A percentile compares a stretch with the other conserved stretches of the same genome.
Evolutionary conservation across 2,797 vertebrate species (phyloP).

Genomic region (Malacoctenus gilli): DNA sequence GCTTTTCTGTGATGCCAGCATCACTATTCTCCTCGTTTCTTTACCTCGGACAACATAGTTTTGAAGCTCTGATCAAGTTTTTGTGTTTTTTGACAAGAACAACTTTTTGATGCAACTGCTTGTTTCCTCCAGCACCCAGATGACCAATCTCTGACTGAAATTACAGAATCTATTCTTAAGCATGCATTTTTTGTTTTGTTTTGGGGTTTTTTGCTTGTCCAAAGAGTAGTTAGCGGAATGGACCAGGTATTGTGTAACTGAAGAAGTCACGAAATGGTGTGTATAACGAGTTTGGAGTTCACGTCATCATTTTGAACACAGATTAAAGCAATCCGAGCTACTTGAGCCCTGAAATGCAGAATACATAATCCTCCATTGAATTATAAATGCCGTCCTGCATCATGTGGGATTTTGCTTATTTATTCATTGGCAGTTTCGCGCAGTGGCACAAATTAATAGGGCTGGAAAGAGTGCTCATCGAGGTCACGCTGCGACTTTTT

Average conservation of each 20-base stretch:
- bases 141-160: too few relatives aligned
- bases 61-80: too few relatives aligned
- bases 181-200: too few relatives aligned
- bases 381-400: conserved; percentile 51
- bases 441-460: conserved; percentile 40
- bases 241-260: too few relatives aligned
- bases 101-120: too few relatives aligned
- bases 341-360: conserved; percentile 37
- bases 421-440: conserved; percentile 53
- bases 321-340: conserved; percentile 38
- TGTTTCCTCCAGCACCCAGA: too few relatives aligned
- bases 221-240: too few relatives aligned
- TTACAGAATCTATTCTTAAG: too few relatives aligned
- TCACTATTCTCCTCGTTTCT: not conserved
- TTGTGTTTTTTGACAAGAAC: too few relatives aligned
- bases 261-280: conserved; percentile 44
- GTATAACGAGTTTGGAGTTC: conserved; percentile 37
- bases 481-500: too few relatives aligned
- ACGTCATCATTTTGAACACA: conserved; percentile 22
- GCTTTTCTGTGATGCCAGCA: not conserved
- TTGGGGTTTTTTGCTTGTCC: too few relatives aligned
- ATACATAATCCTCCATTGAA: conserved; percentile 45
- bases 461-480: conserved; percentile 16
- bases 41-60: conserved; percentile 7
- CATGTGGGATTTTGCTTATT: conserved; percentile 47